phyloP scores from a whole-genome alignment of 2,113 vertebrate species.

The Myodes glareolus region DNA sequence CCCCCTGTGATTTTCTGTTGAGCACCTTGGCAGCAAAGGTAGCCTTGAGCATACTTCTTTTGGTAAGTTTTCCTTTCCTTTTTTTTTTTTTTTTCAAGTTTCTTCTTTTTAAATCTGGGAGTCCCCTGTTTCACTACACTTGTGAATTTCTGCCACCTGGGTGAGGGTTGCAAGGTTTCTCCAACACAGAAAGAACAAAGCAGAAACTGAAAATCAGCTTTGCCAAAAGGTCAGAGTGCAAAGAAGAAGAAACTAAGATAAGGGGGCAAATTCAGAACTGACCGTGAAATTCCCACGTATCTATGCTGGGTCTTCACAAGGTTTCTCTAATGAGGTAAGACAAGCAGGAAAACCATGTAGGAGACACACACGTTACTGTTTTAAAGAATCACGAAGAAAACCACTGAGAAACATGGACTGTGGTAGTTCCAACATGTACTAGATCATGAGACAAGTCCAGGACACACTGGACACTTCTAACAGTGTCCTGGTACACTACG shows the following conservation, averaged over 20 bases:
- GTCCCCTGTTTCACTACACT: conserved; percentile 56
- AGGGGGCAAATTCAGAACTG: background rate
- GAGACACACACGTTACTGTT: background rate
- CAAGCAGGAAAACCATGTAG: background rate
- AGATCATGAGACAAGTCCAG: background rate
- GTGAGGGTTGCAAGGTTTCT: conserved; percentile 27
- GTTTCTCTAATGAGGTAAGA: background rate
- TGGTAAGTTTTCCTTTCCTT: background rate
- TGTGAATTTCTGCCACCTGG: conserved; percentile 19
- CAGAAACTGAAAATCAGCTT: conserved; percentile 65
- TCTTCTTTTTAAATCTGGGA: conserved; percentile 31
- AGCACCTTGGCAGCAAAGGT: background rate
- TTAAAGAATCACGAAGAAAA: conserved; percentile 60
- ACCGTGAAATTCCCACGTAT: background rate
- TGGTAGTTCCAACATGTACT: background rate
- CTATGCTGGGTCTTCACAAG: background rate
- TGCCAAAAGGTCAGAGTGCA: background rate
- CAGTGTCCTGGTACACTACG: background rate
- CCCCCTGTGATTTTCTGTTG: background rate
- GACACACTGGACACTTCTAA: background rate
- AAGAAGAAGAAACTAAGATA: conserved; percentile 3
- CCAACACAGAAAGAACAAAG: conserved; percentile 30
- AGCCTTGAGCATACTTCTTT: background rate
- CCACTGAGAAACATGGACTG: background rate
- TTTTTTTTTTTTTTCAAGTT: background rate